phyloP scores from a whole-genome alignment of 2,888 invertebrate species.

The Pemphredon lugubris region DNA sequence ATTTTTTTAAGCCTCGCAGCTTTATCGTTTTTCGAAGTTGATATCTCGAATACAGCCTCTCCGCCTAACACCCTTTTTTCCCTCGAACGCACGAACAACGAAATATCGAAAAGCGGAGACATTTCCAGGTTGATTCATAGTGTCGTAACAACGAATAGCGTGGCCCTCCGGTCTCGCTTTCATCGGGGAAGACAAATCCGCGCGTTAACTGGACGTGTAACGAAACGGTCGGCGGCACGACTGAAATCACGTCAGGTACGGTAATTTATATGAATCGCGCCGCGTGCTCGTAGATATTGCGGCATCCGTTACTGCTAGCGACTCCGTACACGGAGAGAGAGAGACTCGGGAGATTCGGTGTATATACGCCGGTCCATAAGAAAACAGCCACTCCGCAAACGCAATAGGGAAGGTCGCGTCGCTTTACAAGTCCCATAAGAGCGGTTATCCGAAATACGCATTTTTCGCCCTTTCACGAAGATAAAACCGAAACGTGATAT shows the following conservation, averaged over 20 bases:
- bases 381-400: conserved; percentile 3
- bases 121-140: too few species aligned
- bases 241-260: conserved; percentile 51
- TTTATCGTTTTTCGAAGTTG: too few species aligned
- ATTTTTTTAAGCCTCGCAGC: too few species aligned
- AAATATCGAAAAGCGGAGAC: too few species aligned
- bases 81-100: too few species aligned
- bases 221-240: conserved; percentile 44
- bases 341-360: conserved; percentile 14
- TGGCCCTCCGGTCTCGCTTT: conserved; percentile 24
- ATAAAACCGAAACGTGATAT: conserved; percentile 32
- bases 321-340: background rate
- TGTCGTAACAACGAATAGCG: conserved; percentile 12
- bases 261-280: conserved; percentile 57
- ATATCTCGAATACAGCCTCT: too few species aligned
- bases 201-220: conserved; percentile 57
- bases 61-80: too few species aligned
- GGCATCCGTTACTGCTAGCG: conserved; percentile 35
- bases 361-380: conserved; percentile 13
- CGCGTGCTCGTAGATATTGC: conserved; percentile 34
- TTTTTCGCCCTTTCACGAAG: conserved; percentile 5
- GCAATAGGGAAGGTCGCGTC: conserved; percentile 19
- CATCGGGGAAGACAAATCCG: conserved; percentile 53
- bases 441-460: conserved; percentile 25
- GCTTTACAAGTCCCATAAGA: conserved; percentile 35